A percentile compares a stretch with the other conserved stretches of the same genome.
Conservation (phyloP, 2,797 vertebrate species). For the Gouania willdenowi region DNA sequence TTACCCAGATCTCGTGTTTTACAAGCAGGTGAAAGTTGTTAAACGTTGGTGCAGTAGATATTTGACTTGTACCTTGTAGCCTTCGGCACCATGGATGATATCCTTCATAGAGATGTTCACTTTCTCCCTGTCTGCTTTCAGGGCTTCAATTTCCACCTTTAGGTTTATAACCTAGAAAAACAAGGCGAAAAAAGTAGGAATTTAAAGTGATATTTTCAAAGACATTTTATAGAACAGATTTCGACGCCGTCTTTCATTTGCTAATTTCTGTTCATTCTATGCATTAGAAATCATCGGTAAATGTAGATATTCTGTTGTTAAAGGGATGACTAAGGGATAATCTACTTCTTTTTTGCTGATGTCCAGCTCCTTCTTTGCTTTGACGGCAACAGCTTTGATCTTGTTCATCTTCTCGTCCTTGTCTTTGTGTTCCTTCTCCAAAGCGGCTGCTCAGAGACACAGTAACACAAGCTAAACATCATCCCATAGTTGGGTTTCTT, state of each 20-base stretch:
- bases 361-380: constrained; percentile 94
- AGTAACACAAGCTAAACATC: background rate
- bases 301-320: too few species aligned
- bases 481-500: background rate
- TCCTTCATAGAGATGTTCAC: constrained; percentile 86
- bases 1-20: too few species aligned
- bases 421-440: constrained; percentile 83
- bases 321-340: too few species aligned
- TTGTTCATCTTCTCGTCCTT: constrained; percentile 90
- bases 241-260: too few species aligned
- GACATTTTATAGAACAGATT: too few species aligned
- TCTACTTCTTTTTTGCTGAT: constrained; percentile 90
- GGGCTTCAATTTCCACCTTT: constrained; percentile 78
- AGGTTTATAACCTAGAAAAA: constrained; percentile 71
- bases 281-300: too few species aligned
- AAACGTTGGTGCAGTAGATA: too few species aligned
- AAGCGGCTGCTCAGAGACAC: constrained; percentile 41
- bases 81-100: constrained; percentile 90
- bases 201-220: too few species aligned
- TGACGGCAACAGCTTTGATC: constrained; percentile 93
- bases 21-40: too few species aligned
- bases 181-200: too few species aligned
- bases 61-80: constrained; percentile 93
- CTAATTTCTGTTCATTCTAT: too few species aligned
- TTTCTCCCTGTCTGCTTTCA: constrained; percentile 81